Evolutionary conservation across 2,797 vertebrate species (phyloP).

Genomic region (Chelonia mydas): DNA sequence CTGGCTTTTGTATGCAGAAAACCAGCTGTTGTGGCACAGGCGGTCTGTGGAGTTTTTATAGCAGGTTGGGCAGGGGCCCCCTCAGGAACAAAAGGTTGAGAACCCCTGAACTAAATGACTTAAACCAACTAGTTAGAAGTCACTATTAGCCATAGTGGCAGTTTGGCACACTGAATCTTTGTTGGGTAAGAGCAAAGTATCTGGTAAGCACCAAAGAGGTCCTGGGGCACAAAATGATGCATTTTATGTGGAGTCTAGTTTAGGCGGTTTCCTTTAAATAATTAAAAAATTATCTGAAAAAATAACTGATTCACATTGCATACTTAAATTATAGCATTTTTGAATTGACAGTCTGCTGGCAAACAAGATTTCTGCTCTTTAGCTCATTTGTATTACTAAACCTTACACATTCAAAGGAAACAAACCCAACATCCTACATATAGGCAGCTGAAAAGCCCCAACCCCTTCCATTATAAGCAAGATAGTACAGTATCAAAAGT

Average conservation of each 20-base stretch:
- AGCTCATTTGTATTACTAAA: neutral
- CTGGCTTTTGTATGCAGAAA: too few species aligned
- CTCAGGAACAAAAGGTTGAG: too few species aligned
- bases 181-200: accelerated
- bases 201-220: accelerated
- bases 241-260: accelerated
- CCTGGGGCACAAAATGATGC: accelerated
- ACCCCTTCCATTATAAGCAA: accelerated
- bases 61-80: too few species aligned
- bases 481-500: accelerated
- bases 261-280: neutral
- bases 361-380: too few species aligned
- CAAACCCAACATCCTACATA: neutral
- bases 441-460: neutral
- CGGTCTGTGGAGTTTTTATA: too few species aligned
- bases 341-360: neutral
- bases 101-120: neutral
- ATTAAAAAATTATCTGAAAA: neutral
- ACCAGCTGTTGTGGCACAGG: too few species aligned
- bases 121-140: neutral
- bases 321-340: neutral
- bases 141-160: accelerated
- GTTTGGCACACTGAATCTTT: accelerated
- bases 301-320: neutral
- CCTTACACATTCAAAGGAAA: neutral